Conservation (phyloP, 2,888 invertebrate species). For the Megastigmus dorsalis region DNA sequence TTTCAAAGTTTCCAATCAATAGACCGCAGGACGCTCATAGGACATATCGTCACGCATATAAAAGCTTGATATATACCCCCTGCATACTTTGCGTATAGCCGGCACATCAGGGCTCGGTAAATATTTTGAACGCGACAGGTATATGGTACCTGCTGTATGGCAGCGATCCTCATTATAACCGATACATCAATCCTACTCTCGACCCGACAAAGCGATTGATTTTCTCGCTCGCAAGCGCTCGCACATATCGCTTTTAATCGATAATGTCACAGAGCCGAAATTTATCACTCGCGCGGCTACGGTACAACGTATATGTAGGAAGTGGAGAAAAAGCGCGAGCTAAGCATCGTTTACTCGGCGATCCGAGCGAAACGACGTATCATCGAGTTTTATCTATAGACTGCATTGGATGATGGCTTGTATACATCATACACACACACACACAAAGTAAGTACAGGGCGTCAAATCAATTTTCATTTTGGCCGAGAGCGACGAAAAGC, state of each 20-base stretch:
- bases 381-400: not conserved
- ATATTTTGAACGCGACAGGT: conserved; percentile 19
- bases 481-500: not conserved
- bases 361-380: not conserved
- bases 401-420: not conserved
- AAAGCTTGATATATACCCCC: too few species aligned
- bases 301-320: too few species aligned
- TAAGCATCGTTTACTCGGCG: conserved; percentile 9
- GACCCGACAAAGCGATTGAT: conserved; percentile 24
- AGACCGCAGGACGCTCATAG: too few species aligned
- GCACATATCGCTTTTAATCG: too few species aligned
- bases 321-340: conserved; percentile 6
- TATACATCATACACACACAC: not conserved
- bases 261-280: conserved; percentile 10
- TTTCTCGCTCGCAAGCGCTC: not conserved
- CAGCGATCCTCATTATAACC: too few species aligned
- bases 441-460: not conserved
- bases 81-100: too few species aligned
- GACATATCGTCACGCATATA: too few species aligned
- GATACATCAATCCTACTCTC: conserved; percentile 34
- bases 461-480: conserved; percentile 50
- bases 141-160: not conserved
- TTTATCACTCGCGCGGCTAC: not conserved
- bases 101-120: too few species aligned
- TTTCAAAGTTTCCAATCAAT: not conserved